Evolutionary conservation across 2,888 invertebrate genomes (phyloP).

Genomic region (Chloroclystis v-ata): DNA sequence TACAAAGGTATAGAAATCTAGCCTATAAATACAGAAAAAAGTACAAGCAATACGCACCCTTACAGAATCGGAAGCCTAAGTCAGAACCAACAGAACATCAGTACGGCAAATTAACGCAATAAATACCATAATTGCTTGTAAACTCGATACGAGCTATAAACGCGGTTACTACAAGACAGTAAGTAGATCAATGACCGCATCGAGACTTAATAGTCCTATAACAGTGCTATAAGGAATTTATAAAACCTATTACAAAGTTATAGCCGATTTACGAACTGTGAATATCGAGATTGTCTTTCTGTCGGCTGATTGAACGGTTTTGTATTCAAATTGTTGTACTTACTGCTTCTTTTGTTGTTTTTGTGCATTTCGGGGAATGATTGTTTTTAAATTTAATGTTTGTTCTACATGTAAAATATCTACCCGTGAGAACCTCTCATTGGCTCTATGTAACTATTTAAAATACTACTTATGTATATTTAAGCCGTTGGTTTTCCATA

Average conservation of each 20-base stretch:
- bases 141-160: conserved; percentile 40
- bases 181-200: conserved; percentile 55
- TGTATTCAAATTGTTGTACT: background rate
- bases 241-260: conserved; percentile 51
- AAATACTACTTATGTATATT: too few species aligned
- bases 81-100: background rate
- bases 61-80: conserved; percentile 15
- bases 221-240: conserved; percentile 47
- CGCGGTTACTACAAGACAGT: conserved; percentile 42
- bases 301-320: conserved; percentile 19
- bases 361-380: background rate
- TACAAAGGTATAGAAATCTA: too few species aligned
- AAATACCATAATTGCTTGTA: conserved; percentile 55
- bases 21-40: too few species aligned
- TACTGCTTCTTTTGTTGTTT: too few species aligned
- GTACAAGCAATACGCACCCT: too few species aligned
- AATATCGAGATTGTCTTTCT: conserved; percentile 36
- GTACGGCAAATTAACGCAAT: conserved; percentile 42
- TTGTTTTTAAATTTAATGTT: background rate
- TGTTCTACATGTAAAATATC: too few species aligned
- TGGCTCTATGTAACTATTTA: too few species aligned
- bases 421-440: too few species aligned
- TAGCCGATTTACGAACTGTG: conserved; percentile 54
- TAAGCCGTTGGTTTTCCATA: too few species aligned
- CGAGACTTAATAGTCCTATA: conserved; percentile 52